phyloP scores from a whole-genome alignment of 2,888 invertebrate species.

The Sarcophaga rosellei region DNA sequence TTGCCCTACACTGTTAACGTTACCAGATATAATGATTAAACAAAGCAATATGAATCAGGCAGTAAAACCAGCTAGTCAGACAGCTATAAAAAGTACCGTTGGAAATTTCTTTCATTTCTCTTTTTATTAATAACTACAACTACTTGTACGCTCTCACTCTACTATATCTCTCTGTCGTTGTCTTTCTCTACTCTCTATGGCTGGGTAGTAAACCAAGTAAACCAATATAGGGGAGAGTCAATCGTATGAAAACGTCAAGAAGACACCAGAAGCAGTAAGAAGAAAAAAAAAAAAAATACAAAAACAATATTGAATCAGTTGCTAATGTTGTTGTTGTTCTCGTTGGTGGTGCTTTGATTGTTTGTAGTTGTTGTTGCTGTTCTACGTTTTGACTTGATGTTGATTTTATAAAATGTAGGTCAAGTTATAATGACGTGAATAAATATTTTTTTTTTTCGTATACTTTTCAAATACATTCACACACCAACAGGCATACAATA shows the following conservation, averaged over 20 bases:
- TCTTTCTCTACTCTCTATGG: neutral
- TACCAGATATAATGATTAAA: neutral
- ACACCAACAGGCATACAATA: neutral
- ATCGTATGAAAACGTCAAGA: constrained; percentile 44
- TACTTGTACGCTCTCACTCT: constrained; percentile 14
- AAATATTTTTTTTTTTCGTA: constrained; percentile 31
- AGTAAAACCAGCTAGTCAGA: constrained; percentile 24
- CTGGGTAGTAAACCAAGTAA: neutral
- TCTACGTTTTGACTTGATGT: constrained; percentile 66
- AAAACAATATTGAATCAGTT: constrained; percentile 57
- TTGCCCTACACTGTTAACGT: neutral
- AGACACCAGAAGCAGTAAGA: constrained; percentile 41
- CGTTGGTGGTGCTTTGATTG: constrained; percentile 19
- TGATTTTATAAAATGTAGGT: constrained; percentile 77
- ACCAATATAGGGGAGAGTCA: neutral
- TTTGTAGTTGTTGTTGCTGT: constrained; percentile 38
- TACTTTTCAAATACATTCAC: neutral
- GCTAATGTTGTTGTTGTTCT: constrained; percentile 12
- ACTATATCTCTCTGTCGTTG: constrained; percentile 10
- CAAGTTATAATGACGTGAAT: constrained; percentile 77
- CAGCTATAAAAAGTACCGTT: constrained; percentile 74
- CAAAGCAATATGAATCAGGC: constrained; percentile 53
- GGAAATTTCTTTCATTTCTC: constrained; percentile 78
- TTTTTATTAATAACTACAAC: constrained; percentile 41
- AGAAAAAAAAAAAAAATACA: constrained; percentile 46